These are phyloP conservation scores for Montipora efflorescens DNA, from an alignment of 64 coral and sea anemone genomes.

Conservation along the genomic window DNA sequence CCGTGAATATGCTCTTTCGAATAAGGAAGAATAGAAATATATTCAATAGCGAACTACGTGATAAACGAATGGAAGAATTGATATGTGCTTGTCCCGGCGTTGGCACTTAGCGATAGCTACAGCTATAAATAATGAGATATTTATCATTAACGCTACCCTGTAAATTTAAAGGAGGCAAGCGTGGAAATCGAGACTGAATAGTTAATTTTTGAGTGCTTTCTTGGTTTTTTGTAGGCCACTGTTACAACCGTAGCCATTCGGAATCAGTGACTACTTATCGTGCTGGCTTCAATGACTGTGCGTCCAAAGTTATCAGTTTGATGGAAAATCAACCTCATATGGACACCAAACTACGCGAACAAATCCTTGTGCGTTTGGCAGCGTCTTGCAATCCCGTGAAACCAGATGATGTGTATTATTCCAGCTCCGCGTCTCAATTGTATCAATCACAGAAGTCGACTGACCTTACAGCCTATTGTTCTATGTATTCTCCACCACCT, in stretches of 20 bases:
- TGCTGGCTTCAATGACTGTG: conserved; percentile 32
- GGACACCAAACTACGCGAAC: conserved; percentile 20
- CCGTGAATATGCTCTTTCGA: too few species aligned
- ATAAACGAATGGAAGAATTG: too few species aligned
- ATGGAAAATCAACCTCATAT: conserved; percentile 26
- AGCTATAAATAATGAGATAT: background rate
- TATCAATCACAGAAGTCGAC: background rate
- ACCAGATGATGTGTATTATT: background rate
- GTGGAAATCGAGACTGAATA: background rate
- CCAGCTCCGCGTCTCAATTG: background rate
- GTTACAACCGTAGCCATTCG: background rate
- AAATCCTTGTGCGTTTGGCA: conserved; percentile 27
- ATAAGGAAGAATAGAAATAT: too few species aligned
- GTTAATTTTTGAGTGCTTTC: background rate
- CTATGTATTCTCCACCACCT: background rate
- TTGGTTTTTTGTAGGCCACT: conserved; percentile 5
- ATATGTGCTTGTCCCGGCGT: too few species aligned
- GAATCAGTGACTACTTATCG: conserved; percentile 19
- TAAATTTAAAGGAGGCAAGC: background rate
- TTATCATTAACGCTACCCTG: background rate
- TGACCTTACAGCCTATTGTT: background rate
- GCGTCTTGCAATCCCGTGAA: conserved; percentile 6
- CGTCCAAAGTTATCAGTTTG: conserved; percentile 1
- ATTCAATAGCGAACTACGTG: too few species aligned
- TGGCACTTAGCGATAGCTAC: too few species aligned